Evolutionary conservation across 2,113 vertebrate genomes (phyloP), one percentile per base, ranked within the genome.

Genomic region (Merops nubicus): DNA sequence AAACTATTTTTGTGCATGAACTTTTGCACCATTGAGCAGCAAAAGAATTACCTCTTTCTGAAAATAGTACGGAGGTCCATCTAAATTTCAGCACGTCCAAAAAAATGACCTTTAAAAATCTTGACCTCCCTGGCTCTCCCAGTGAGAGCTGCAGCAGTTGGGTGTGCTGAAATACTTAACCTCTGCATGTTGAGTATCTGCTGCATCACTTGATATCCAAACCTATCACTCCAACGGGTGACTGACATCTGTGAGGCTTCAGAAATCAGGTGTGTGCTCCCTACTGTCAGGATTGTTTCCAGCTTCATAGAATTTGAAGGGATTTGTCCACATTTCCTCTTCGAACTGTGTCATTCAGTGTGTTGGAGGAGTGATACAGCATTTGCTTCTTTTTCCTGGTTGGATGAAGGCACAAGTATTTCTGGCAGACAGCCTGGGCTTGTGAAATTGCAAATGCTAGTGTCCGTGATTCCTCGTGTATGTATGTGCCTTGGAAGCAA

Each of bases 331-430:
- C 28, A 10, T 89, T 95, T 88, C 47, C 33, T 83, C 50, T 84
- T 74, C 0, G 3, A 72, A 34, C 34, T 90, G 47, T 3, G 1
- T 54, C 8, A 15, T 34, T 89, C 3, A 0, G 14, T 74, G 81
- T 75, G 40, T 50, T 91, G 70, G 67, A 89, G 87, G 57, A 88
- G 38, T 86, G 82, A 90, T 51, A 47, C 45, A 74, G 70, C 67
- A 69, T 95, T 95, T 90, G 38, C 51, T 94, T 95, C 91, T 93
- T 88, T 95, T 93, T 72, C 15, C 50, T 77, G 78, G 72, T 5
- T 95, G 78, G 90, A 90, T 94, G 72, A 90, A 94, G 34, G 82
- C 69, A 54, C 29, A 90, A 94, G 20, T 89, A 94, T 88, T 89
- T 90, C 91, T 96, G 91, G 94, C 85, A 93, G 72, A 28, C 33